Percentiles rank a stretch among this genome's conserved stretches.
phyloP scores from a whole-genome alignment of 2,113 vertebrate genomes.

The Calidris pygmaea region DNA sequence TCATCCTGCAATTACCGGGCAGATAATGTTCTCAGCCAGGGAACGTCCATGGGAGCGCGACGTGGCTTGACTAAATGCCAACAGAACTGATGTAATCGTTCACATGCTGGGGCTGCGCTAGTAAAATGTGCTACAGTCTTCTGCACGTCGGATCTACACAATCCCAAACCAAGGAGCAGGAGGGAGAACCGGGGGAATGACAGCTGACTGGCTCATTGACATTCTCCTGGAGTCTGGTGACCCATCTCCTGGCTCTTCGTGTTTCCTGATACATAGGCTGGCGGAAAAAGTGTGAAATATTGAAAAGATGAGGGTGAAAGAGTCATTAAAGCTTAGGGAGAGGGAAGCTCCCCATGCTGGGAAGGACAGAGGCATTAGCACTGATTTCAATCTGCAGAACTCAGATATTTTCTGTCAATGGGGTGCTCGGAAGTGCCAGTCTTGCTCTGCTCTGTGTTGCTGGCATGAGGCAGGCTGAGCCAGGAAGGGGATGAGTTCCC shows the following conservation, averaged over 20 bases:
- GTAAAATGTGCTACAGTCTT: background rate
- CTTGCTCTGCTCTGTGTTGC: background rate
- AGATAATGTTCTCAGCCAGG: background rate
- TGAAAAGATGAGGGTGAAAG: background rate
- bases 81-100: background rate
- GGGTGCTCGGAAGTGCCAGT: background rate
- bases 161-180: background rate
- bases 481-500: background rate
- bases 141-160: fast-evolving
- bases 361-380: background rate
- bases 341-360: background rate
- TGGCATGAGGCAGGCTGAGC: background rate
- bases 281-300: background rate
- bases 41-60: background rate
- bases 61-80: background rate
- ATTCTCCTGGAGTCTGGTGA: background rate
- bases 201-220: background rate
- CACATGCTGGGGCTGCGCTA: background rate
- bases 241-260: background rate
- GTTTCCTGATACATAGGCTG: background rate
- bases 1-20: background rate
- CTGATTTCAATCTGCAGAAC: background rate
- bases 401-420: background rate
- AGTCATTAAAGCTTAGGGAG: background rate
- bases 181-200: background rate